Evolutionary conservation across 2,888 invertebrate genomes (phyloP).

Genomic region (Meta bourneti): DNA sequence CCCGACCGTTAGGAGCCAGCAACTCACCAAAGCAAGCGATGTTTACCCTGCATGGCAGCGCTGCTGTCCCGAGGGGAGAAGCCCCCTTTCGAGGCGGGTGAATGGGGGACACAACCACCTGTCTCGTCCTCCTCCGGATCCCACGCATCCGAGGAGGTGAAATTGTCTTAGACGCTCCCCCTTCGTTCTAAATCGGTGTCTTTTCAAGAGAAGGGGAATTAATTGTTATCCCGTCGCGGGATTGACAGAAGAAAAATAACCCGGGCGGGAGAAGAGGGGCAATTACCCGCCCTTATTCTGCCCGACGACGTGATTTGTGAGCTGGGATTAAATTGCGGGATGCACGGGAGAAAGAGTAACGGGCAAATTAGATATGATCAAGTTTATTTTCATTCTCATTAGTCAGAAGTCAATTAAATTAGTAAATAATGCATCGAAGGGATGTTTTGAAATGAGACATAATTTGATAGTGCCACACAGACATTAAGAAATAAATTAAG

Average conservation of each 20-base stretch:
- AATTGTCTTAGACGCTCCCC: constrained; percentile 29
- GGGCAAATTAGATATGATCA: too few species aligned
- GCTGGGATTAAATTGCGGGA: constrained; percentile 15
- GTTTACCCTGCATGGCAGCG: too few species aligned
- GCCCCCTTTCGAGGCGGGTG: constrained; percentile 50
- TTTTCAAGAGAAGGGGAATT: constrained; percentile 45
- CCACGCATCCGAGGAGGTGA: constrained; percentile 48
- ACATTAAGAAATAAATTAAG: too few species aligned
- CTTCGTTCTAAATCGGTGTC: constrained; percentile 50
- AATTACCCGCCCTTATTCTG: constrained; percentile 30
- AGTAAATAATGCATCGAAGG: too few species aligned
- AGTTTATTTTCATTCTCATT: too few species aligned
- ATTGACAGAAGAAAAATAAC: constrained; percentile 44
- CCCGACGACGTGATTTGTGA: not conserved
- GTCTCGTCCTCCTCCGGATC: constrained; percentile 59
- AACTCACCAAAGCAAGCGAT: too few species aligned
- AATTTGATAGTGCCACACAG: too few species aligned
- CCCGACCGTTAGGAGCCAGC: too few species aligned
- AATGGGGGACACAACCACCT: constrained; percentile 62
- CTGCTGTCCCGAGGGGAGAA: constrained; percentile 30
- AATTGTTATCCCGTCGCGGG: constrained; percentile 48
- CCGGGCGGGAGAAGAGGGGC: constrained; percentile 26
- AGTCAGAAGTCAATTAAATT: too few species aligned
- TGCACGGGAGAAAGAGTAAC: constrained; percentile 17
- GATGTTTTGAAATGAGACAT: too few species aligned